phyloP scores from a whole-genome alignment of 2,797 vertebrate species.

The Podarcis siculus region DNA sequence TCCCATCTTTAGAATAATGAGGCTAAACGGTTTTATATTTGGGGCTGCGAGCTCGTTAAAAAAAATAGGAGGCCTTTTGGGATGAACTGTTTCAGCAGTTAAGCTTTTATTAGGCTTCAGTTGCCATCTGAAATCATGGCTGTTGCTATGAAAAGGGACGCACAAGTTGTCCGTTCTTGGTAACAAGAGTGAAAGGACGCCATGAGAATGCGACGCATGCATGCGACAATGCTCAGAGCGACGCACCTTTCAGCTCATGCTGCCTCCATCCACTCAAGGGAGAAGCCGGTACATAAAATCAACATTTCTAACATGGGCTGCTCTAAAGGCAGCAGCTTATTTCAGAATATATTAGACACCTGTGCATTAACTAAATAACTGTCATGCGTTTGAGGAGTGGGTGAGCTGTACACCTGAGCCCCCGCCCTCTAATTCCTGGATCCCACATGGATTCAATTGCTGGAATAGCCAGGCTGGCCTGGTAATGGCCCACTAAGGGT shows the following conservation, averaged over 20 bases:
- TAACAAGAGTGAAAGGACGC: conserved; percentile 46
- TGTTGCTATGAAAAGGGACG: conserved; percentile 65
- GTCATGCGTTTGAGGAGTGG: no score
- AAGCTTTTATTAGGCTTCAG: conserved; percentile 62
- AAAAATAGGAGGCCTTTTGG: not conserved
- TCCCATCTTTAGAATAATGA: conserved; percentile 25
- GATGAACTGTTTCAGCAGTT: conserved; percentile 38
- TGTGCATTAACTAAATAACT: no score
- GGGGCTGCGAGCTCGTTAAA: not conserved
- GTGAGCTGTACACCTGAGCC: no score
- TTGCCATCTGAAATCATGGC: conserved; percentile 62
- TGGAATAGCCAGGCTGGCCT: no score
- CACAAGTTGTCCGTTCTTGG: conserved; percentile 50
- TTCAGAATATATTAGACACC: not conserved
- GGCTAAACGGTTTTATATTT: fast-evolving
- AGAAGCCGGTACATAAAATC: not conserved
- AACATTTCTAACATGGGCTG: not conserved
- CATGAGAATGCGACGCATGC: conserved; percentile 7
- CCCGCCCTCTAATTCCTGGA: no score
- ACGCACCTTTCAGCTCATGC: conserved; percentile 26
- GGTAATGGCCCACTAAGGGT: no score
- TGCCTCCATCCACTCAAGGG: not conserved
- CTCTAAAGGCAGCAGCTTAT: not conserved
- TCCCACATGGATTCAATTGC: no score
- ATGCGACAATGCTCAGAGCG: not conserved